A percentile compares a stretch with the other conserved stretches of the same genome.
Evolutionary conservation across 1,140 invertebrate genomes (phyloP).

Genomic region (Leptopilina clavipes): DNA sequence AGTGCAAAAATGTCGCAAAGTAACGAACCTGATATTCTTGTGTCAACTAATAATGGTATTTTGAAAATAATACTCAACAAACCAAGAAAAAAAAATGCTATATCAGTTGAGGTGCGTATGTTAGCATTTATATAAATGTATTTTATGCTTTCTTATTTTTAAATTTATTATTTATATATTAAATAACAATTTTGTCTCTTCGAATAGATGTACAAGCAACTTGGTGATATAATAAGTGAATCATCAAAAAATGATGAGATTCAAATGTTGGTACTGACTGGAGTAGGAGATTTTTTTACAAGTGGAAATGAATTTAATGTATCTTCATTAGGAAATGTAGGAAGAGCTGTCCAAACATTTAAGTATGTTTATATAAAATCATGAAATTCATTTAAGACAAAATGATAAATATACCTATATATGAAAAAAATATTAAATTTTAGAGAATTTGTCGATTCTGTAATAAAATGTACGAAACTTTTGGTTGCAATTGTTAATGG

Average conservation of each 20-base stretch:
- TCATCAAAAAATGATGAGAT: constrained; percentile 80
- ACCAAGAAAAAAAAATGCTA: constrained; percentile 86
- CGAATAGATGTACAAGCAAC: constrained; percentile 79
- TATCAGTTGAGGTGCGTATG: constrained; percentile 72
- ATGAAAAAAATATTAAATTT: constrained; percentile 55
- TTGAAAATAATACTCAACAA: constrained; percentile 83
- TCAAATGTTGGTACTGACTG: constrained; percentile 82
- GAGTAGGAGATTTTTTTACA: constrained; percentile 86
- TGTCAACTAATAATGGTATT: constrained; percentile 72
- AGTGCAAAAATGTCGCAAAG: constrained; percentile 1
- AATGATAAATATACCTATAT: too few relatives aligned
- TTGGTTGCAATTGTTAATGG: constrained; percentile 94
- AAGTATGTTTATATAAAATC: neutral
- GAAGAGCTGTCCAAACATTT: constrained; percentile 27
- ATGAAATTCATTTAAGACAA: too few relatives aligned
- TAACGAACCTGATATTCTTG: constrained; percentile 45
- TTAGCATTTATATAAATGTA: neutral
- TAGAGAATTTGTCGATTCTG: constrained; percentile 83
- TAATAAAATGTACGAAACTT: constrained; percentile 93
- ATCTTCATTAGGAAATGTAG: constrained; percentile 25
- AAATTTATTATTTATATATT: neutral
- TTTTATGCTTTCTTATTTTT: constrained; percentile 4
- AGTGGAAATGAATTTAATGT: constrained; percentile 90
- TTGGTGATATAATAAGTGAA: constrained; percentile 80
- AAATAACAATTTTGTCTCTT: too few relatives aligned